Conservation (phyloP, 2,888 invertebrate genomes). For the Torymus auratus region DNA sequence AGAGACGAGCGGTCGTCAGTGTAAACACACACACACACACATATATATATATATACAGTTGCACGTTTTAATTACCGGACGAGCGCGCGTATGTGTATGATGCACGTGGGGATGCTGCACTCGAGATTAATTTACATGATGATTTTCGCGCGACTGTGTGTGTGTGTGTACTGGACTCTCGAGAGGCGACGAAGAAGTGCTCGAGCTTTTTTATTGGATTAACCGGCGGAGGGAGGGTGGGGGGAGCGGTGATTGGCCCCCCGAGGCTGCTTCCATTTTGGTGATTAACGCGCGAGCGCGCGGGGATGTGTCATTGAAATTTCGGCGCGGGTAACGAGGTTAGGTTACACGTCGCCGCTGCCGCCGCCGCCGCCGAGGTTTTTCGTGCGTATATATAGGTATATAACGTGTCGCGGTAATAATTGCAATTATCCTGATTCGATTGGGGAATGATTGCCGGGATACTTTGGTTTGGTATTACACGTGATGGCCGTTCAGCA, state of each 20-base stretch:
- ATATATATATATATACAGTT: no score
- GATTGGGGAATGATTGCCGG: slow-evolving; percentile 1
- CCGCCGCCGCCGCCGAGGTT: no score
- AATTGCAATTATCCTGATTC: not conserved
- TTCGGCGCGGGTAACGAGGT: slow-evolving; percentile 14
- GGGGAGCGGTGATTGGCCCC: slow-evolving; percentile 42
- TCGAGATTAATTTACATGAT: slow-evolving; percentile 23
- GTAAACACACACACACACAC: not conserved
- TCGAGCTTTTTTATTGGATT: slow-evolving; percentile 31
- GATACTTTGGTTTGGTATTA: not conserved
- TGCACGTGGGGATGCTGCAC: not conserved
- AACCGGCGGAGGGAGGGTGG: slow-evolving; percentile 4
- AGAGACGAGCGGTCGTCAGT: not conserved
- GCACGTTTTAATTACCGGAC: slow-evolving; percentile 32
- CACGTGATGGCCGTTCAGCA: no score
- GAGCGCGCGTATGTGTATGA: not conserved
- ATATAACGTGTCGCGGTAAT: no score
- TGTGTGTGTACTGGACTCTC: not conserved
- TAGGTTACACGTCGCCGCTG: not conserved
- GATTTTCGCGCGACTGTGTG: not conserved
- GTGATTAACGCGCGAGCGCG: slow-evolving; percentile 34
- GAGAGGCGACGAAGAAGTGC: no score
- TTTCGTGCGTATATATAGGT: not conserved
- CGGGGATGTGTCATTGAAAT: slow-evolving; percentile 19
- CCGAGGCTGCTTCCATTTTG: slow-evolving; percentile 38